Conservation (phyloP, 92 coral and sea anemone genomes). For the Anthopleura xanthogrammica region DNA sequence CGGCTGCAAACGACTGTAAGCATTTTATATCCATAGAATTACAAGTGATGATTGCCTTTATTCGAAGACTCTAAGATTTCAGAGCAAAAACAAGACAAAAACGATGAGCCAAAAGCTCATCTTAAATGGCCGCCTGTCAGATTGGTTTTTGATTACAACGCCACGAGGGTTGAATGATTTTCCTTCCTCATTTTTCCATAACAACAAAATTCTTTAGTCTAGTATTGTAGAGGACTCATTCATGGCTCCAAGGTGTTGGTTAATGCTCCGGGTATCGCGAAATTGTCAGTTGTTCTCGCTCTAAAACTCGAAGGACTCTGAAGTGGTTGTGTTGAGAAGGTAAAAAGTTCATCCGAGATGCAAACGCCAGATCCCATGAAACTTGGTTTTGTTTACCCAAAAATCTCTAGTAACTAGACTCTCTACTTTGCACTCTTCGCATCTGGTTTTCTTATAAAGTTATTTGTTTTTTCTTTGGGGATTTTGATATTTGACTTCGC, state of each 20-base stretch:
- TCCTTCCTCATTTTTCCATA: slow-evolving; percentile 13
- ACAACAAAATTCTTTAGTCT: background rate
- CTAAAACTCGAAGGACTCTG: slow-evolving; percentile 9
- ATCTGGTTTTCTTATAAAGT: background rate
- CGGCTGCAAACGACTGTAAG: slow-evolving; percentile 35
- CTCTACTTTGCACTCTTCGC: slow-evolving; percentile 19
- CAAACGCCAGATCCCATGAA: slow-evolving; percentile 5
- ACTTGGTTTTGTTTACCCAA: slow-evolving; percentile 25
- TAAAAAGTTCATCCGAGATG: slow-evolving; percentile 13
- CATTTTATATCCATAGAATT: slow-evolving; percentile 24
- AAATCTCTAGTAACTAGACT: slow-evolving; percentile 26
- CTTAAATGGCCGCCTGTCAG: slow-evolving; percentile 25
- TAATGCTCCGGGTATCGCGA: background rate
- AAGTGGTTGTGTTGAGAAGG: slow-evolving; percentile 2
- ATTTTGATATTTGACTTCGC: background rate
- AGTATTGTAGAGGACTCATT: background rate
- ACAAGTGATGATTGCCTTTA: slow-evolving; percentile 32
- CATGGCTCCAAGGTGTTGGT: background rate
- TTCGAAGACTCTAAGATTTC: slow-evolving; percentile 21
- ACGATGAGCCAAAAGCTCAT: background rate
- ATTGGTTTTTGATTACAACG: slow-evolving; percentile 21
- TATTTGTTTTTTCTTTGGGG: background rate
- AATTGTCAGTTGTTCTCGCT: background rate
- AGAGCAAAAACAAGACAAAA: background rate
- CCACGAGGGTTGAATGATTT: slow-evolving; percentile 24